Evolutionary conservation across 2,888 invertebrate genomes (phyloP).

Genomic region (Venusia cambrica): DNA sequence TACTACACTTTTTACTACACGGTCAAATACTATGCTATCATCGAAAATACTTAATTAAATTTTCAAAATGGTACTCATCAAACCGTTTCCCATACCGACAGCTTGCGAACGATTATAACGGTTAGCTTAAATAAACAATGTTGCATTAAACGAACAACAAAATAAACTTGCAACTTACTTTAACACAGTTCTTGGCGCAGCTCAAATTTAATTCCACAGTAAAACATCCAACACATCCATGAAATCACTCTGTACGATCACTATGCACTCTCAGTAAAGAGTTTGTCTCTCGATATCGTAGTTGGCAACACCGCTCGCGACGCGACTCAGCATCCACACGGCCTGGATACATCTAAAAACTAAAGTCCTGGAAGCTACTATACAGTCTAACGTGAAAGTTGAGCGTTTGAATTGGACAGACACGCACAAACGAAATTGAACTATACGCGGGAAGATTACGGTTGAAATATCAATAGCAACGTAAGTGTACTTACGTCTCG

Average conservation of each 20-base stretch:
- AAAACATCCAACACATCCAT: slow-evolving; percentile 40
- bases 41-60: no score
- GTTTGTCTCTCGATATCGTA: slow-evolving; percentile 22
- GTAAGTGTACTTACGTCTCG: slow-evolving; percentile 23
- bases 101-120: slow-evolving; percentile 5
- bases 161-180: slow-evolving; percentile 41
- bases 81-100: no score
- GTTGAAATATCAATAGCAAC: slow-evolving; percentile 25
- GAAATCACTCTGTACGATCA: slow-evolving; percentile 40
- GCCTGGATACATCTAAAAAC: slow-evolving; percentile 72
- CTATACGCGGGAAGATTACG: neutral
- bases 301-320: slow-evolving; percentile 22
- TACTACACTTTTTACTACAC: no score
- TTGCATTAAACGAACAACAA: slow-evolving; percentile 22
- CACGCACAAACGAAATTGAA: slow-evolving; percentile 3
- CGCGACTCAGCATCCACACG: slow-evolving; percentile 55
- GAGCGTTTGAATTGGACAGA: slow-evolving; percentile 27
- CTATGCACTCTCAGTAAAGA: slow-evolving; percentile 28
- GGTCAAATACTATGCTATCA: no score
- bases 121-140: slow-evolving; percentile 20
- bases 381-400: slow-evolving; percentile 51
- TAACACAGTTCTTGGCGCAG: slow-evolving; percentile 28
- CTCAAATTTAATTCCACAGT: slow-evolving; percentile 39
- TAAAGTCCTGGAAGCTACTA: slow-evolving; percentile 71
- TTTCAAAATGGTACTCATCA: no score